Conservation (phyloP, 1,140 invertebrate species). For the Musca vetustissima region DNA sequence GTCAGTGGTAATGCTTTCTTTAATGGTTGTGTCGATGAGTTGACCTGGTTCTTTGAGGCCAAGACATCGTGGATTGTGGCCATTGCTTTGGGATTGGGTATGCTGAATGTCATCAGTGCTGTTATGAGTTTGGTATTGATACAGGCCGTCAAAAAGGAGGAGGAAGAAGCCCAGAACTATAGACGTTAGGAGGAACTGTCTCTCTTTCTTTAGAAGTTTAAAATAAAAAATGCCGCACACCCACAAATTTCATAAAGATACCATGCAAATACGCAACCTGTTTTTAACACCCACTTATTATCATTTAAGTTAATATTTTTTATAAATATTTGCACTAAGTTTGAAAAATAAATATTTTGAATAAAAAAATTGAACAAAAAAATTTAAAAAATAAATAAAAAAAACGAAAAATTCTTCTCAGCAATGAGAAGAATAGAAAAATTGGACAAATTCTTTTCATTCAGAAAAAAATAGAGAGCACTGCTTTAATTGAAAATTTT, state of each 20-base stretch:
- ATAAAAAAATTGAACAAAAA: not conserved
- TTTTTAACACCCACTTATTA: not conserved
- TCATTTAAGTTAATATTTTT: constrained; percentile 10
- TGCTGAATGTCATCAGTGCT: constrained; percentile 72
- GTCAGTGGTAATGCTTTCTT: constrained; percentile 86
- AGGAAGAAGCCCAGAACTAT: constrained; percentile 62
- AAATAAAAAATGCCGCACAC: not conserved
- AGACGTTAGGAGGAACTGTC: constrained; percentile 40
- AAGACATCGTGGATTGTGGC: constrained; percentile 83
- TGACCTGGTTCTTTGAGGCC: constrained; percentile 81
- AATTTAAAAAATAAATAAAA: not conserved
- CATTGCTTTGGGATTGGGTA: constrained; percentile 70
- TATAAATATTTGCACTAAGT: constrained; percentile 10
- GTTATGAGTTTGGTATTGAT: constrained; percentile 68
- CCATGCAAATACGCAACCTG: not conserved
- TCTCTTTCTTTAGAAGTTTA: not conserved
- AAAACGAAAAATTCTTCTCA: not conserved
- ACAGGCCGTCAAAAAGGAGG: constrained; percentile 72
- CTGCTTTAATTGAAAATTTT: too few species aligned
- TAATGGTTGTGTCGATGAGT: constrained; percentile 81
- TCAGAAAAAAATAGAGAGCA: too few species aligned
- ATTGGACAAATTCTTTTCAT: not conserved
- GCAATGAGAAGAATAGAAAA: constrained; percentile 5
- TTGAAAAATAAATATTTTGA: not conserved
- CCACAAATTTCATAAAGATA: not conserved